Percentiles rank a stretch among this genome's conserved stretches.
These are phyloP conservation scores for Potamilus streckersoni DNA, from an alignment of 1,140 invertebrate genomes.

Conservation along the genomic window DNA sequence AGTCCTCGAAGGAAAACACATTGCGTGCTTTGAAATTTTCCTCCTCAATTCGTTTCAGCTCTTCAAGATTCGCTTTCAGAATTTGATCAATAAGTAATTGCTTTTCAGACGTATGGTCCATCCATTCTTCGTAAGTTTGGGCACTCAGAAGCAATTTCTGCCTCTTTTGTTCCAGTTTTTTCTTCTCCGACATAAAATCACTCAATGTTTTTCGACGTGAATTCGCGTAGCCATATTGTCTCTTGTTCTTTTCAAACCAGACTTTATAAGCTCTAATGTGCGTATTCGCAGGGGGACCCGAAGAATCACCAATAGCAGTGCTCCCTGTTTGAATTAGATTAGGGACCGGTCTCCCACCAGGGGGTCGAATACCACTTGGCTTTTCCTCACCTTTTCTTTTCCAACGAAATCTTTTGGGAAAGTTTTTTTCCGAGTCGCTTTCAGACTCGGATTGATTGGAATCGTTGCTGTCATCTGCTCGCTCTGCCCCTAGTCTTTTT, in stretches of 20 bases:
- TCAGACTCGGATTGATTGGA: constrained; percentile 10
- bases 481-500: constrained; percentile 32
- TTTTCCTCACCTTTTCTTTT: constrained; percentile 14
- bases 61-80: constrained; percentile 40
- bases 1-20: constrained; percentile 34
- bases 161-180: constrained; percentile 46
- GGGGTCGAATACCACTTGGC: not conserved
- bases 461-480: constrained; percentile 15
- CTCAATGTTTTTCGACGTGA: constrained; percentile 27
- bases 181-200: constrained; percentile 40
- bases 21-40: constrained; percentile 27
- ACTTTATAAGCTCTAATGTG: constrained; percentile 39
- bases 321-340: constrained; percentile 39
- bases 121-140: constrained; percentile 54
- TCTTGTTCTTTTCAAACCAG: constrained; percentile 31
- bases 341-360: constrained; percentile 32
- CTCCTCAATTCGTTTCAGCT: constrained; percentile 41
- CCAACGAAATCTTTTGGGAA: constrained; percentile 24
- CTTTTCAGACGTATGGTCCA: constrained; percentile 43
- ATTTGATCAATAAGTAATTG: constrained; percentile 47
- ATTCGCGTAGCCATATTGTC: constrained; percentile 12
- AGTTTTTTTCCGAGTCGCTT: constrained; percentile 32
- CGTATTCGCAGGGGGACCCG: constrained; percentile 29
- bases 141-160: constrained; percentile 49
- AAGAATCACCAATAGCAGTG: constrained; percentile 30